phyloP scores from a whole-genome alignment of 2,113 vertebrate genomes.

The Menura novaehollandiae region DNA sequence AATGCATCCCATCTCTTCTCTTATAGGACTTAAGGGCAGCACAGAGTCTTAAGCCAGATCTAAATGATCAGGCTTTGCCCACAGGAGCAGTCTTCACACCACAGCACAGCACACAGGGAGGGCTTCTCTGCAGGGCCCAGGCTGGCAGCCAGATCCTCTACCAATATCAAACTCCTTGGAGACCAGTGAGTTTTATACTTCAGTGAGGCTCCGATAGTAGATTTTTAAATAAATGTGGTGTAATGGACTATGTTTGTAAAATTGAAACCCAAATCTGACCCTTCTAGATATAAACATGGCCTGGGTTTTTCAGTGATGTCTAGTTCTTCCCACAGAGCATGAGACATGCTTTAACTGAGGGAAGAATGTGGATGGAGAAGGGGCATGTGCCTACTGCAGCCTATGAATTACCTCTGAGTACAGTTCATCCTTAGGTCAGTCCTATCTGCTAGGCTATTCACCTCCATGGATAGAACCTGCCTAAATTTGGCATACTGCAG shows the following conservation, averaged over 20 bases:
- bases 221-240: neutral
- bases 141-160: neutral
- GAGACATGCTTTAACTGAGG: neutral
- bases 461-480: neutral
- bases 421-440: rapidly evolving
- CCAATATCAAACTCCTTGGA: neutral
- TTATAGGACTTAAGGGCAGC: neutral
- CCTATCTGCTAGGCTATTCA: neutral
- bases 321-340: neutral
- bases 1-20: neutral
- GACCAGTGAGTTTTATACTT: neutral
- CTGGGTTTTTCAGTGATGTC: neutral
- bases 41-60: neutral
- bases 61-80: neutral
- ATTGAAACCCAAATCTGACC: neutral
- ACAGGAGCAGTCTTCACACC: neutral
- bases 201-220: neutral
- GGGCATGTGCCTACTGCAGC: neutral
- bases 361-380: neutral
- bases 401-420: neutral
- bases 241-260: neutral
- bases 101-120: neutral
- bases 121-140: neutral
- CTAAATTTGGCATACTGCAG: neutral
- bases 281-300: neutral